Evolutionary conservation across 2,888 invertebrate species (phyloP).

Genomic region (Tachina lurida): DNA sequence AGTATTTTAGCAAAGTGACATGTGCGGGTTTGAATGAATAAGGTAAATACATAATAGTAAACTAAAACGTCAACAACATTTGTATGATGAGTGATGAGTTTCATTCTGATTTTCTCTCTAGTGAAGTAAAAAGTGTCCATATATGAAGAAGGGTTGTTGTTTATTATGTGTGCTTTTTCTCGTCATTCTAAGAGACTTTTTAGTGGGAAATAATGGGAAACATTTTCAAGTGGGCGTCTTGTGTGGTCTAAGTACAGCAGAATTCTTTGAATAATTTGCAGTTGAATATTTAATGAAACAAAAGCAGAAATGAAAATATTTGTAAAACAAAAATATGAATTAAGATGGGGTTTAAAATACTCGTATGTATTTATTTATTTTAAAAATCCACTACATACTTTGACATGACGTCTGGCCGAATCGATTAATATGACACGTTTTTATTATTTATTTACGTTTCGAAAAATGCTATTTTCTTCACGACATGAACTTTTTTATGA

Average conservation of each 20-base stretch:
- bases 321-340: too few relatives aligned
- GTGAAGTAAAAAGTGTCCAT: slow-evolving; percentile 17
- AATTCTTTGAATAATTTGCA: slow-evolving; percentile 52
- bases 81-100: slow-evolving; percentile 38
- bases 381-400: too few relatives aligned
- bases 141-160: slow-evolving; percentile 63
- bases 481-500: too few relatives aligned
- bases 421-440: too few relatives aligned
- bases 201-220: slow-evolving; percentile 41
- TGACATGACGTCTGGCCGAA: too few relatives aligned
- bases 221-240: slow-evolving; percentile 61
- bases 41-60: slow-evolving; percentile 9
- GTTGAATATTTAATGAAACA: slow-evolving; percentile 11
- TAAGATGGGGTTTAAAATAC: neutral
- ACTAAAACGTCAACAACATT: slow-evolving; percentile 24
- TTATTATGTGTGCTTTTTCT: slow-evolving; percentile 11
- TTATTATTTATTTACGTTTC: too few relatives aligned
- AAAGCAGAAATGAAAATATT: neutral
- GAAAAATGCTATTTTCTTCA: too few relatives aligned
- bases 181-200: slow-evolving; percentile 34
- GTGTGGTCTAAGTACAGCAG: slow-evolving; percentile 42
- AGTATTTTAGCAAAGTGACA: neutral
- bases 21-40: neutral
- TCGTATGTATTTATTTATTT: neutral
- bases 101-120: neutral